Evolutionary conservation across 64 coral and sea anemone species (phyloP).

Genomic region (Astreopora myriophthalma): DNA sequence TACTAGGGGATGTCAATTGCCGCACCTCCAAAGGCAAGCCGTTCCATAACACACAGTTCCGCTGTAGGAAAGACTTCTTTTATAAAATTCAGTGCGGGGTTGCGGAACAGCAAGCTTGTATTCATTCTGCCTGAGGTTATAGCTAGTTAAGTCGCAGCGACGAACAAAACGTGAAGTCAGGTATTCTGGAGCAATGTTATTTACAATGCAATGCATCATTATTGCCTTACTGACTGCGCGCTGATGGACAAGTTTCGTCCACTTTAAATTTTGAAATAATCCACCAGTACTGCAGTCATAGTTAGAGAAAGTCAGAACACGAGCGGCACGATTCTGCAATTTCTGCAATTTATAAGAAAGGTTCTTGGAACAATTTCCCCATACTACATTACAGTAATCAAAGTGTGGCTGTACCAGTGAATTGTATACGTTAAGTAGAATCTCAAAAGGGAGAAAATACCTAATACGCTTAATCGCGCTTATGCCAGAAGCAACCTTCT

Average conservation of each 20-base stretch:
- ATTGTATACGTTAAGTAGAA: not conserved
- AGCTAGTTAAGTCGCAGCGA: too few relatives aligned
- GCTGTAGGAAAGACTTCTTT: slow-evolving; percentile 26
- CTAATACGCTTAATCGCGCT: slow-evolving; percentile 9
- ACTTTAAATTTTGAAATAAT: not conserved
- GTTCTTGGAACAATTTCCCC: not conserved
- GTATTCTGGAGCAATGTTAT: too few relatives aligned
- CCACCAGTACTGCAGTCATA: not conserved
- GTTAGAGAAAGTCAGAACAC: slow-evolving; percentile 1
- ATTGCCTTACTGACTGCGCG: too few relatives aligned
- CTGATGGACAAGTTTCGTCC: not conserved
- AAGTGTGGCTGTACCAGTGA: slow-evolving; percentile 5
- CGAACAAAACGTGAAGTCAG: too few relatives aligned
- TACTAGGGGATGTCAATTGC: too few relatives aligned
- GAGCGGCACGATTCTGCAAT: slow-evolving; percentile 16
- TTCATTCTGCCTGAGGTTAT: slow-evolving; percentile 1
- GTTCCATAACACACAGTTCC: slow-evolving; percentile 35
- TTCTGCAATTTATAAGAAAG: slow-evolving; percentile 11
- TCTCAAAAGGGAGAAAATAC: not conserved
- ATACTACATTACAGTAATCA: not conserved
- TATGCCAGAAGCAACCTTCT: slow-evolving; percentile 9
- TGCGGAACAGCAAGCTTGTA: slow-evolving; percentile 8
- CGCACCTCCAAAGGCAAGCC: too few relatives aligned
- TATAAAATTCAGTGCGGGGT: slow-evolving; percentile 8
- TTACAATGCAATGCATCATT: too few relatives aligned